Evolutionary conservation across 2,113 vertebrate species (phyloP).

Genomic region (Pelecanoides urinatrix): DNA sequence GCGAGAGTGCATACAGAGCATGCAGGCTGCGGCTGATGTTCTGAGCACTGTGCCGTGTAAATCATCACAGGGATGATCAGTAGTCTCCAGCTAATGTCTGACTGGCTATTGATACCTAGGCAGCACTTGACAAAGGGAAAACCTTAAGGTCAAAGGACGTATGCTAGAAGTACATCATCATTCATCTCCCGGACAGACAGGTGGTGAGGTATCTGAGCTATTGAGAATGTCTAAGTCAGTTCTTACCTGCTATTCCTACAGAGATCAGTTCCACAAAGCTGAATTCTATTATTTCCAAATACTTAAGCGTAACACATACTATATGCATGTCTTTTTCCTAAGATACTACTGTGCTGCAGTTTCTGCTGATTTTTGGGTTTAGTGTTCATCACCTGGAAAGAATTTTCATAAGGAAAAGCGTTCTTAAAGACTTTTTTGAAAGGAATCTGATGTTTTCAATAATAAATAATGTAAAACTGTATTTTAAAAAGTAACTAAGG

Average conservation of each 20-base stretch:
- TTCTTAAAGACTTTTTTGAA: not conserved
- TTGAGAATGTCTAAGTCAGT: not conserved
- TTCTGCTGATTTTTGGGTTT: not conserved
- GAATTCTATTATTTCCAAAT: not conserved
- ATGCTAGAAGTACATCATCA: not conserved
- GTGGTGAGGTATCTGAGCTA: not conserved
- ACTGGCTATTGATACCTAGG: not conserved
- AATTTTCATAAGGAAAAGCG: not conserved
- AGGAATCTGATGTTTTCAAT: not conserved
- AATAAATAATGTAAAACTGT: constrained; percentile 22
- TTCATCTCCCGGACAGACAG: not conserved
- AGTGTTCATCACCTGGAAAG: not conserved
- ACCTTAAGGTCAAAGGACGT: not conserved
- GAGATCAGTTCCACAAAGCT: not conserved
- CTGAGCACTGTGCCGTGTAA: not conserved
- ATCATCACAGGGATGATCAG: not conserved
- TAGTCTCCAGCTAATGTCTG: not conserved
- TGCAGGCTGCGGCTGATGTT: not conserved
- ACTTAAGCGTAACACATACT: not conserved
- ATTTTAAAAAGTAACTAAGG: not conserved
- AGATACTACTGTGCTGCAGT: not conserved
- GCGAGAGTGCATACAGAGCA: not conserved
- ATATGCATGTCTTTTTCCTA: not conserved
- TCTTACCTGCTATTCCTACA: not conserved
- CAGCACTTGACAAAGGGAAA: not conserved